A percentile compares a stretch with the other conserved stretches of the same genome.
These are phyloP conservation scores for Caenorhabditis imperialis DNA, from an alignment of 2,888 invertebrate species.

Conservation along the genomic window DNA sequence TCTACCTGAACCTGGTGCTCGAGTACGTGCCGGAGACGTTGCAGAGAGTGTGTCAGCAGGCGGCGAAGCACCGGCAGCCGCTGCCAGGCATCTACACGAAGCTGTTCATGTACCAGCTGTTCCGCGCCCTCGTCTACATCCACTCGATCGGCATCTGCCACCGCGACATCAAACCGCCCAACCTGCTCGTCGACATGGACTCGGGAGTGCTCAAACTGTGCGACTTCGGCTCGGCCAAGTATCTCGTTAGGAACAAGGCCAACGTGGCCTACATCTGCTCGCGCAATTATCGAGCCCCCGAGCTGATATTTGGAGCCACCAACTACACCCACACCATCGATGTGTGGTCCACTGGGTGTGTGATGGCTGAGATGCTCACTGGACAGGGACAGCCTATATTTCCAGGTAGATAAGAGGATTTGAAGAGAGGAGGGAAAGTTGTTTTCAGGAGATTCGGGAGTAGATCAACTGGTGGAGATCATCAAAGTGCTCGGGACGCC, in stretches of 20 bases:
- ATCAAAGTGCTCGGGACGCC: slow-evolving; percentile 99
- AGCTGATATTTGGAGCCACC: slow-evolving; percentile 62
- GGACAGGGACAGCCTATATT: slow-evolving; percentile 92
- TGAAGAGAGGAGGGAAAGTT: too few relatives aligned
- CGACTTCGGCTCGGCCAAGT: slow-evolving; percentile 72
- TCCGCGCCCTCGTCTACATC: slow-evolving; percentile 12
- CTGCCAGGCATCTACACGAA: slow-evolving; percentile 45
- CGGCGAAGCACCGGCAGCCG: too few relatives aligned
- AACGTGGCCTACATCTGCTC: slow-evolving; percentile 65
- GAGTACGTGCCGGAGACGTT: not conserved
- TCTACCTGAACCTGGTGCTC: not conserved
- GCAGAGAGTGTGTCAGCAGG: too few relatives aligned
- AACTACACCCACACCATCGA: slow-evolving; percentile 83
- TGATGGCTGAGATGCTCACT: slow-evolving; percentile 94
- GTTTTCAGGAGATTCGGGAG: slow-evolving; percentile 97
- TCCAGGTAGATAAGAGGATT: too few relatives aligned
- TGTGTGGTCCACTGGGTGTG: slow-evolving; percentile 84
- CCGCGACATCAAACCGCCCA: slow-evolving; percentile 64
- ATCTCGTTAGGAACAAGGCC: slow-evolving; percentile 41
- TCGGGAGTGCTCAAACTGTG: slow-evolving; percentile 68
- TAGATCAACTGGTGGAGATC: slow-evolving; percentile 98
- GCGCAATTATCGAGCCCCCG: slow-evolving; percentile 71
- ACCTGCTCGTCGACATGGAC: slow-evolving; percentile 66
- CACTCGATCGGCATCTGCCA: slow-evolving; percentile 41
- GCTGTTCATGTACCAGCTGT: slow-evolving; percentile 59